Percentiles rank a stretch among this genome's conserved stretches.
phyloP scores from a whole-genome alignment of 2,113 vertebrate genomes.

The Brevimyrus niger region DNA sequence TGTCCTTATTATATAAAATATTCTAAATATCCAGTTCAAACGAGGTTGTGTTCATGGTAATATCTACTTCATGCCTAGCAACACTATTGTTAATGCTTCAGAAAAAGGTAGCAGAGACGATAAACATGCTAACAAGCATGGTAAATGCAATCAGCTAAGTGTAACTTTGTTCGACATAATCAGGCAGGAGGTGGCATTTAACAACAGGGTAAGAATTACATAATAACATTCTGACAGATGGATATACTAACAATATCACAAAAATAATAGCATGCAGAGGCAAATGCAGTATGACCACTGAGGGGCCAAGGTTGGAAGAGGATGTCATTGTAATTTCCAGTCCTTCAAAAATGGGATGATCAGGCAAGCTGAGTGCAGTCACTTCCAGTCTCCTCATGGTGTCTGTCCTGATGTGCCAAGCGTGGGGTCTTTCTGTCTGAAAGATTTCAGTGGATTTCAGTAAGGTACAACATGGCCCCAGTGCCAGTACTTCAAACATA shows the following conservation, averaged over 20 bases:
- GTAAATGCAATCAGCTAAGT: not conserved
- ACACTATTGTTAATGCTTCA: not conserved
- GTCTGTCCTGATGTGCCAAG: not conserved
- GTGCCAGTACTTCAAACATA: not conserved
- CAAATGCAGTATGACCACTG: not conserved
- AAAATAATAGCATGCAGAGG: not conserved
- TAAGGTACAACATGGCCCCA: not conserved
- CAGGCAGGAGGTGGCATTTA: not conserved
- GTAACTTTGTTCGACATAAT: not conserved
- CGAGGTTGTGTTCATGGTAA: not conserved
- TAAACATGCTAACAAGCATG: not conserved
- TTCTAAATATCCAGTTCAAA: not conserved
- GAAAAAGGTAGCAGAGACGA: not conserved
- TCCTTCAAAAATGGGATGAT: not conserved
- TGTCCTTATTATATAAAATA: not conserved
- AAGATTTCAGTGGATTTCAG: not conserved
- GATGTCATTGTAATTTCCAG: not conserved
- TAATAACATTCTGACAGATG: not conserved
- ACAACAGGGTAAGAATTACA: not conserved
- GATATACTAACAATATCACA: not conserved
- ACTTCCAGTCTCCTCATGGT: not conserved
- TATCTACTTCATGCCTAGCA: not conserved
- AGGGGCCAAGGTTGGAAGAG: not conserved
- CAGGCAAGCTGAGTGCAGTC: not conserved
- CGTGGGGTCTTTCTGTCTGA: not conserved